Conservation (phyloP, 92 coral and sea anemone species). For the Montipora capitata region DNA sequence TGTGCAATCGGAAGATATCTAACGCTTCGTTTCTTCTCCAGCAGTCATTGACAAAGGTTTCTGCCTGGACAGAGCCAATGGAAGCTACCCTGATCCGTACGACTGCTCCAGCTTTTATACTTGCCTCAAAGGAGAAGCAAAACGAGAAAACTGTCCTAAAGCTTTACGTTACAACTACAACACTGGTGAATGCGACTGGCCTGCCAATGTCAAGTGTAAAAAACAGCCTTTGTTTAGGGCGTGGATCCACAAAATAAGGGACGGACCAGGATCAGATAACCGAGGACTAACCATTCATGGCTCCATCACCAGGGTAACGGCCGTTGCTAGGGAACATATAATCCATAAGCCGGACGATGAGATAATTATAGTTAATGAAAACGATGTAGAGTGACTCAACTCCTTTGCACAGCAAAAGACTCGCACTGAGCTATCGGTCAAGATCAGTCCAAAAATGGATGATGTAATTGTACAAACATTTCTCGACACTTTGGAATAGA, state of each 20-base stretch:
- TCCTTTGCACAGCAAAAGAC: too few relatives aligned
- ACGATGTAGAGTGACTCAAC: background rate
- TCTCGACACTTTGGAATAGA: too few relatives aligned
- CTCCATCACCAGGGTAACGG: conserved; percentile 27
- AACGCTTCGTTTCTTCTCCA: background rate
- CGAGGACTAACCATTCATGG: conserved; percentile 35
- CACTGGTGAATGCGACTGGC: conserved; percentile 59
- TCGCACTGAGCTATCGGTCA: background rate
- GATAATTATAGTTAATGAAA: conserved; percentile 3
- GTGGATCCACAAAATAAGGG: conserved; percentile 21
- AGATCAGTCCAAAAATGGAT: background rate
- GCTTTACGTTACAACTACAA: conserved; percentile 43
- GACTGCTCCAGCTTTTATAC: conserved; percentile 49
- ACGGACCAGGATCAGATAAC: background rate
- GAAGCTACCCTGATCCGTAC: conserved; percentile 48
- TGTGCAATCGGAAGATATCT: too few relatives aligned
- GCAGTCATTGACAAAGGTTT: conserved; percentile 20
- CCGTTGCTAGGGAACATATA: conserved; percentile 40
- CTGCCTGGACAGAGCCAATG: conserved; percentile 33
- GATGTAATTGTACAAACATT: background rate
- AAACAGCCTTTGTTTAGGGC: conserved; percentile 8
- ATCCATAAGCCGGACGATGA: conserved; percentile 11
- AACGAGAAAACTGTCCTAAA: conserved; percentile 37
- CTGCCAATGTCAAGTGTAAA: conserved; percentile 39
- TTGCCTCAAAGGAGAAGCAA: conserved; percentile 12